Evolutionary conservation across 2,888 invertebrate species (phyloP).

Genomic region (Hirtodrosophila histrioides): DNA sequence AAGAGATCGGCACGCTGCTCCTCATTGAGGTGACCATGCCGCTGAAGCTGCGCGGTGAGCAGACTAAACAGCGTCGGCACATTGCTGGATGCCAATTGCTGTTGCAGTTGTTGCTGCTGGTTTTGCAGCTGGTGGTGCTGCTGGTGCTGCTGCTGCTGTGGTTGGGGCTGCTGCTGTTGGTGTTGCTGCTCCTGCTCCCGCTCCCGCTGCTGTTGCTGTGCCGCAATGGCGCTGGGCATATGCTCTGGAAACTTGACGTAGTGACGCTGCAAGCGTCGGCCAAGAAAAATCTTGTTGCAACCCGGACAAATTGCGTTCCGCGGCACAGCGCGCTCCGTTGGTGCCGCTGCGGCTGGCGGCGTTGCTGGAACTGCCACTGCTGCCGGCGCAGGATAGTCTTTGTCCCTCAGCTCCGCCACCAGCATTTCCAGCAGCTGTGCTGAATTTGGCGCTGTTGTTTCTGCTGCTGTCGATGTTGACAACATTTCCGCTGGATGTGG

Average conservation of each 20-base stretch:
- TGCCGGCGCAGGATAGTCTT: slow-evolving; percentile 54
- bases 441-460: slow-evolving; percentile 27
- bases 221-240: slow-evolving; percentile 52
- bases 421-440: slow-evolving; percentile 65
- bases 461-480: slow-evolving; percentile 17
- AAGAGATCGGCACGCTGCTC: slow-evolving; percentile 83
- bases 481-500: slow-evolving; percentile 7
- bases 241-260: slow-evolving; percentile 82
- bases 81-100: slow-evolving; percentile 4
- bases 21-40: slow-evolving; percentile 72
- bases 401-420: slow-evolving; percentile 71
- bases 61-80: slow-evolving; percentile 76
- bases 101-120: not conserved
- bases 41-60: slow-evolving; percentile 80
- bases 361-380: not conserved
- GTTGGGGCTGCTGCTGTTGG: not conserved
- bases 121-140: too few relatives aligned
- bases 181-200: slow-evolving; percentile 7
- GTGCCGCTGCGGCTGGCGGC: not conserved
- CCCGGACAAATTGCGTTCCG: slow-evolving; percentile 80
- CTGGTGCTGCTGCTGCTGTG: not conserved
- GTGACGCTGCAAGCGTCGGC: slow-evolving; percentile 81
- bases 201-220: slow-evolving; percentile 16
- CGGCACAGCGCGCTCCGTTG: slow-evolving; percentile 60
- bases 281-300: slow-evolving; percentile 83